Base-by-base conservation (phyloP, 2,113 vertebrate genomes). In the Melanostigma gelatinosum region DNA sequence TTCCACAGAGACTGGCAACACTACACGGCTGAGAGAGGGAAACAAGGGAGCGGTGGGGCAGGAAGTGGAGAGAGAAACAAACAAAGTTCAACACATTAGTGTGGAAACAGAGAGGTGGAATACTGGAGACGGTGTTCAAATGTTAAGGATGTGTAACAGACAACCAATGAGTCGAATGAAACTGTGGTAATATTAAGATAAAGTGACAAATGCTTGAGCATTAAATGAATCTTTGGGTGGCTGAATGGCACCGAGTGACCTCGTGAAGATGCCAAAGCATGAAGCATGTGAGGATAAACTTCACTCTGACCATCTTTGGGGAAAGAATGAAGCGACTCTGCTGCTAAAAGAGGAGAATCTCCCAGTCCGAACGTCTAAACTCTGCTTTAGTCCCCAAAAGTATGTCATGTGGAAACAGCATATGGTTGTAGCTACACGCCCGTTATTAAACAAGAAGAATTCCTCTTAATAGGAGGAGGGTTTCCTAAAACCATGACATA, bases 1-100 rank as follows among this genome's bases (percentile, higher is more conserved):
- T 94, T 98, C 97, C 87, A 99, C 97, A 8, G 97, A 98, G 94
- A 97, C 97, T 4, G 97, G 97, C 88, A 98, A 95, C 88, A 97
- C 96, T 94, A 99, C 97, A 79, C 97, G 97, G 91, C 97, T 98
- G 91, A 92, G 70, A 79, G 12, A 84, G 75, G 70, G 57, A 38
- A 54, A 78, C 34, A 67, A 55, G 16, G 73, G 29, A n/a, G 48
- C 71, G 63, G 22, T 7, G 66, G 52, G 62, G 29, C 4, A 79
- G 63, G 46, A 52, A 83, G 63, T 1, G 36, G 32, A 70, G 29
- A 84, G n/a, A 79, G 24, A 78, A 62, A 85, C 6, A 79, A 46
- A 65, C 6, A 38, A 13, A 38, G 34, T 68, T 71, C 5, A 52
- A 42, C 22, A 50, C 6, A 38, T 68, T 42, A 20, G 38, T 54